Percentiles rank a stretch among this genome's conserved stretches.
These are phyloP conservation scores for Craniophora ligustri DNA, from an alignment of 2,888 invertebrate genomes.

Conservation along the genomic window DNA sequence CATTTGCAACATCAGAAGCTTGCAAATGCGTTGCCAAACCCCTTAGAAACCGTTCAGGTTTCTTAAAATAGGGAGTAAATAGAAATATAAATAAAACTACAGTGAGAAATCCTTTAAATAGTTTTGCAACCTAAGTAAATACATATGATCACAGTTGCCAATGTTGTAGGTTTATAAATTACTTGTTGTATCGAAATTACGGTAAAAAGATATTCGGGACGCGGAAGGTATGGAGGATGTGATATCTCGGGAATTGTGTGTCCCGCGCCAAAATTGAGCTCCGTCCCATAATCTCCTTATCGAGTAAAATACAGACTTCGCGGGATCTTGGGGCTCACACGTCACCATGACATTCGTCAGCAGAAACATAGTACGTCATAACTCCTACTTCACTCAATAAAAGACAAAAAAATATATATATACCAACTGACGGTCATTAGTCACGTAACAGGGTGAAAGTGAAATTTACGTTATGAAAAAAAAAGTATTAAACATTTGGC, in stretches of 20 bases:
- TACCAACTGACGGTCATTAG: neutral
- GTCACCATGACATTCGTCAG: constrained; percentile 50
- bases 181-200: too few relatives aligned
- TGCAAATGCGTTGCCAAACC: too few relatives aligned
- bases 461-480: constrained; percentile 3
- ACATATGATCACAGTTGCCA: too few relatives aligned
- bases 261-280: constrained; percentile 35
- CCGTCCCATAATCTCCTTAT: constrained; percentile 54
- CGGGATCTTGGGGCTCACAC: constrained; percentile 30
- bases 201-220: too few relatives aligned
- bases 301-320: constrained; percentile 31
- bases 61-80: too few relatives aligned
- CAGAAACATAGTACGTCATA: constrained; percentile 18
- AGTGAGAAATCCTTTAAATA: too few relatives aligned
- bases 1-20: too few relatives aligned
- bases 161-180: too few relatives aligned
- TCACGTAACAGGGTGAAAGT: neutral
- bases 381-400: constrained; percentile 6
- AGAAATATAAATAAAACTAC: too few relatives aligned
- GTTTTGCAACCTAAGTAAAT: too few relatives aligned
- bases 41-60: too few relatives aligned
- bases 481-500: neutral
- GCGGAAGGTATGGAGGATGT: too few relatives aligned
- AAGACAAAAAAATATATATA: constrained; percentile 2
- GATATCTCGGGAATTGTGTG: constrained; percentile 19